Conservation (phyloP, 2,797 vertebrate species). For the Falco novaeseelandiae region DNA sequence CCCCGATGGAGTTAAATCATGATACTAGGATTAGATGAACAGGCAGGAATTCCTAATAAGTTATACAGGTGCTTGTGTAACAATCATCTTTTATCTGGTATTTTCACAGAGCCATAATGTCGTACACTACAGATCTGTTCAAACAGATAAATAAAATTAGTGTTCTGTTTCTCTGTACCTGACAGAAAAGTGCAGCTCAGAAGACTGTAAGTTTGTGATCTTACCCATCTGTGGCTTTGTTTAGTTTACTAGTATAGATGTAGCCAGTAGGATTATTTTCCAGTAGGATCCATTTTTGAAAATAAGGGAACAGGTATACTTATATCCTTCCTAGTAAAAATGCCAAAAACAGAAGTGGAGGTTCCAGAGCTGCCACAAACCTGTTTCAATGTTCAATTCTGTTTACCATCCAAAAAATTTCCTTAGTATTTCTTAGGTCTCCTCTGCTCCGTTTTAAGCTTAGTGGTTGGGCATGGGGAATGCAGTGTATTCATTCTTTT, state of each 20-base stretch:
- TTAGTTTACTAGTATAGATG: not conserved
- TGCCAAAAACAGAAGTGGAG: not conserved
- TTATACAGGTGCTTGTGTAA: not conserved
- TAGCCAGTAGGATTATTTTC: not conserved
- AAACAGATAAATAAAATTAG: not conserved
- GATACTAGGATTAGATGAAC: not conserved
- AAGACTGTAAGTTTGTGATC: not conserved
- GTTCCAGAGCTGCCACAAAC: not conserved
- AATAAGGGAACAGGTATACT: not conserved
- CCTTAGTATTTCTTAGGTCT: not conserved
- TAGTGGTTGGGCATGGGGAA: not conserved
- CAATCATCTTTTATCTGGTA: not conserved
- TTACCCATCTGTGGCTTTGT: not conserved
- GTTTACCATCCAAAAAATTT: not conserved
- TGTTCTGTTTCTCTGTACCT: not conserved
- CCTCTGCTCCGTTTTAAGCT: not conserved
- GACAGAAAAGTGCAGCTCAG: not conserved
- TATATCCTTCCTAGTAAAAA: not conserved
- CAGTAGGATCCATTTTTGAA: not conserved
- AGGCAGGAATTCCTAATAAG: not conserved
- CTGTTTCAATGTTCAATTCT: not conserved
- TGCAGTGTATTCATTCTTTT: not conserved
- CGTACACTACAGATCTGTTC: not conserved
- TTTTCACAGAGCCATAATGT: not conserved
- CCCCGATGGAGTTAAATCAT: no score